Conservation (phyloP, 2,888 invertebrate species). For the Charanyca ferruginea region DNA sequence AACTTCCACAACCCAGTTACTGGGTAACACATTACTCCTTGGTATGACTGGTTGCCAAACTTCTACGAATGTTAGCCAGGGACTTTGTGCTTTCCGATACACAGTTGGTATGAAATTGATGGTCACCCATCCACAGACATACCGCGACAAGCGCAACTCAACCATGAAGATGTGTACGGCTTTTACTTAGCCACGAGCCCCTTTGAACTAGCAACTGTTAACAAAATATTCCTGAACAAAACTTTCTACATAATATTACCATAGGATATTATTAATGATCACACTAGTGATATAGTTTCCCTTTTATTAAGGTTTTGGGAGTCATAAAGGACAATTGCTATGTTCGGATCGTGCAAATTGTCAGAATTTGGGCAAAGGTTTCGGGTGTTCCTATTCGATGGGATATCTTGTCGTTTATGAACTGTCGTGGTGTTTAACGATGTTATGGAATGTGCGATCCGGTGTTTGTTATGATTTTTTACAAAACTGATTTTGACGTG, state of each 20-base stretch:
- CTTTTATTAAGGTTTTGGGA: conserved; percentile 47
- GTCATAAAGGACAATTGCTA: conserved; percentile 52
- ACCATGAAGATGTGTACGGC: too few species aligned
- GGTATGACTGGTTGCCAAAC: too few species aligned
- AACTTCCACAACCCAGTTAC: too few species aligned
- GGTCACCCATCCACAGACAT: too few species aligned
- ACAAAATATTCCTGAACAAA: neutral
- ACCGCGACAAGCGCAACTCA: too few species aligned
- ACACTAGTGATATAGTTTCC: conserved; percentile 38
- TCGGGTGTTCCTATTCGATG: conserved; percentile 40
- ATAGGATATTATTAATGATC: conserved; percentile 34
- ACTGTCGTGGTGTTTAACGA: conserved; percentile 39
- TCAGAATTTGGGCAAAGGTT: conserved; percentile 39
- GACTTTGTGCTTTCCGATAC: too few species aligned
- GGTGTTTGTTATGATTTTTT: conserved; percentile 19
- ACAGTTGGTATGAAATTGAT: too few species aligned
- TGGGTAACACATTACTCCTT: too few species aligned
- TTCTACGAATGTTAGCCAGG: too few species aligned
- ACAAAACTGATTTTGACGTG: too few species aligned
- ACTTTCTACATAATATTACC: neutral
- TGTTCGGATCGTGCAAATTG: conserved; percentile 48
- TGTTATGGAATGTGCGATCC: conserved; percentile 18
- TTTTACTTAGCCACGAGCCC: too few species aligned
- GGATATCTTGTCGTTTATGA: conserved; percentile 37
- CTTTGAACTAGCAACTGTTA: neutral